phyloP scores from a whole-genome alignment of 2,888 invertebrate species.

The Pseudoips prasinana region DNA sequence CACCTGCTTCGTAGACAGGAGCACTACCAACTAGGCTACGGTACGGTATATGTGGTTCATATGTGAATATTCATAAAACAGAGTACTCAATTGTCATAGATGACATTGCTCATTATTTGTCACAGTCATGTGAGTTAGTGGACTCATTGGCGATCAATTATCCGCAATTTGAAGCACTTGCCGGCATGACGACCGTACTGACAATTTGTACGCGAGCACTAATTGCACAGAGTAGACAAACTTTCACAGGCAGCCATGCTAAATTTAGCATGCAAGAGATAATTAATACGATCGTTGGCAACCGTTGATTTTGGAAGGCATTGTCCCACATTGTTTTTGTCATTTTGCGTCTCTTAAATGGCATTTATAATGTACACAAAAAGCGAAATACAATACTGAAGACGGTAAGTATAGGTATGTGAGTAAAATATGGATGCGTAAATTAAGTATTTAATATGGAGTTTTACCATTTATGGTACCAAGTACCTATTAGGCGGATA shows the following conservation, averaged over 20 bases:
- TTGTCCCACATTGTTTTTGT: conserved; percentile 29
- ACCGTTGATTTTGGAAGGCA: conserved; percentile 30
- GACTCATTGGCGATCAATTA: conserved; percentile 71
- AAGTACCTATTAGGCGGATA: conserved; percentile 18
- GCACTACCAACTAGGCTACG: too few species aligned
- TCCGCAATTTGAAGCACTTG: conserved; percentile 71
- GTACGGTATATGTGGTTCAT: too few species aligned
- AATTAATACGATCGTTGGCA: conserved; percentile 44
- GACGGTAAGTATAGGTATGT: too few species aligned
- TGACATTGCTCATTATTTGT: conserved; percentile 46
- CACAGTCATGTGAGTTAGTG: conserved; percentile 55
- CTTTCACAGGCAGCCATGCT: conserved; percentile 45
- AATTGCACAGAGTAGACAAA: conserved; percentile 65
- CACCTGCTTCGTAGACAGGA: too few species aligned
- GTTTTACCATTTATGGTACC: conserved; percentile 14
- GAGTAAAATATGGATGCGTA: conserved; percentile 10
- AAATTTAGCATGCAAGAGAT: conserved; percentile 46
- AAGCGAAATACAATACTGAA: not conserved
- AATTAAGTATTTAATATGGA: conserved; percentile 15
- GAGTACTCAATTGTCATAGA: conserved; percentile 32
- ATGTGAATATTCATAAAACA: conserved; percentile 24
- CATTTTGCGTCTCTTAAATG: conserved; percentile 7
- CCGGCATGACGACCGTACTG: conserved; percentile 49
- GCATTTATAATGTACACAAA: conserved; percentile 8
- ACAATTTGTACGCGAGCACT: conserved; percentile 60